phyloP scores from a whole-genome alignment of 1,140 invertebrate species.

The Riptortus pedestris region DNA sequence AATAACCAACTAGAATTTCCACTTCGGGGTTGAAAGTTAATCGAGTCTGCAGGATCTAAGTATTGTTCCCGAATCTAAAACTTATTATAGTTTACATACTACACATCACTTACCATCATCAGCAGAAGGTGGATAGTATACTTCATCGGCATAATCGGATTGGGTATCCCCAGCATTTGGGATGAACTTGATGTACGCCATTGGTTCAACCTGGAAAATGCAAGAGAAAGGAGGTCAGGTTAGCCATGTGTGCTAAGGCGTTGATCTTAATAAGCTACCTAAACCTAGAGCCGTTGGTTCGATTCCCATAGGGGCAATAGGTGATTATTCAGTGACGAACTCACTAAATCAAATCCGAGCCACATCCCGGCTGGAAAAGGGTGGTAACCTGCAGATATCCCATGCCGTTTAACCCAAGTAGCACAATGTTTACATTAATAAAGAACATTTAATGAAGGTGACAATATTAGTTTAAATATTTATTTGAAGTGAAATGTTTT shows the following conservation, averaged over 20 bases:
- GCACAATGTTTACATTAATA: background rate
- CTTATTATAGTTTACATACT: too few relatives aligned
- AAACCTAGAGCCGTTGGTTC: too few relatives aligned
- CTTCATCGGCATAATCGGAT: conserved; percentile 59
- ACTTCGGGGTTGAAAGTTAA: too few relatives aligned
- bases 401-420: background rate
- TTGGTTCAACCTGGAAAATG: conserved; percentile 44
- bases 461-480: background rate
- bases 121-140: conserved; percentile 55
- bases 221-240: conserved; percentile 5
- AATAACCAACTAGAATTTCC: too few relatives aligned
- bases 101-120: conserved; percentile 7
- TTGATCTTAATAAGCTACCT: background rate
- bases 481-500: background rate
- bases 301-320: too few relatives aligned
- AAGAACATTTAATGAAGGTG: background rate
- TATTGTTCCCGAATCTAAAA: too few relatives aligned
- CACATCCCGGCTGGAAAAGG: too few relatives aligned
- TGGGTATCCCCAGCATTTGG: conserved; percentile 54
- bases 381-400: too few relatives aligned
- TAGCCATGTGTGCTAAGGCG: too few relatives aligned
- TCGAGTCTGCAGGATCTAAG: too few relatives aligned
- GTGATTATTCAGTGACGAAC: too few relatives aligned
- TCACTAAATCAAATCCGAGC: too few relatives aligned
- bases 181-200: conserved; percentile 67